Evolutionary conservation across 2,113 vertebrate species (phyloP).

Genomic region (Erythrolamprus reginae): DNA sequence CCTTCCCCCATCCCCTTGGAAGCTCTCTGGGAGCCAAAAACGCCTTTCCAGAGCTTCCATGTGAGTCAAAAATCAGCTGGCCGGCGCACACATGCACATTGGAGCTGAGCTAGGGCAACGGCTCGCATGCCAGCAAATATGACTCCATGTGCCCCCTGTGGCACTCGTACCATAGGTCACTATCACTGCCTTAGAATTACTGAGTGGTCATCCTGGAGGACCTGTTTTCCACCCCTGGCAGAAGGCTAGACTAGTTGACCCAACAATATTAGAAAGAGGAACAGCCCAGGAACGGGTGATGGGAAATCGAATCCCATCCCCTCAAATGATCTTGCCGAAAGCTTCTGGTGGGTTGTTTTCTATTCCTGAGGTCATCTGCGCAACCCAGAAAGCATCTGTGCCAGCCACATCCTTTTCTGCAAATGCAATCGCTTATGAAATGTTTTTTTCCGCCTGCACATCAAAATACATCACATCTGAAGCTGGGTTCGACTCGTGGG

Average conservation of each 20-base stretch:
- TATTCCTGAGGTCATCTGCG: background rate
- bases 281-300: background rate
- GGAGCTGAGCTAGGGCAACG: too few species aligned
- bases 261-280: background rate
- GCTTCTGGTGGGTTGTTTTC: background rate
- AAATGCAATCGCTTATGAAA: background rate
- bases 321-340: background rate
- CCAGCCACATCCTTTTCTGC: background rate
- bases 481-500: constrained; percentile 8
- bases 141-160: too few species aligned
- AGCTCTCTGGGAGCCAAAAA: too few species aligned
- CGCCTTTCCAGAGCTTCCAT: too few species aligned
- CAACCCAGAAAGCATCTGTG: background rate
- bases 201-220: background rate
- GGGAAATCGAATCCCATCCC: background rate
- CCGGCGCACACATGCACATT: too few species aligned
- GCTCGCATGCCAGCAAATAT: too few species aligned
- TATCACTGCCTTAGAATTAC: too few species aligned
- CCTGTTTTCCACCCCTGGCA: background rate
- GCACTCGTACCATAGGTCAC: too few species aligned
- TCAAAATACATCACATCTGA: background rate
- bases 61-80: too few species aligned
- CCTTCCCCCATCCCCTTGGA: too few species aligned
- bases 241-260: background rate
- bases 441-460: background rate